Conservation (phyloP, 2,888 invertebrate species). For the Xestia xanthographa region DNA sequence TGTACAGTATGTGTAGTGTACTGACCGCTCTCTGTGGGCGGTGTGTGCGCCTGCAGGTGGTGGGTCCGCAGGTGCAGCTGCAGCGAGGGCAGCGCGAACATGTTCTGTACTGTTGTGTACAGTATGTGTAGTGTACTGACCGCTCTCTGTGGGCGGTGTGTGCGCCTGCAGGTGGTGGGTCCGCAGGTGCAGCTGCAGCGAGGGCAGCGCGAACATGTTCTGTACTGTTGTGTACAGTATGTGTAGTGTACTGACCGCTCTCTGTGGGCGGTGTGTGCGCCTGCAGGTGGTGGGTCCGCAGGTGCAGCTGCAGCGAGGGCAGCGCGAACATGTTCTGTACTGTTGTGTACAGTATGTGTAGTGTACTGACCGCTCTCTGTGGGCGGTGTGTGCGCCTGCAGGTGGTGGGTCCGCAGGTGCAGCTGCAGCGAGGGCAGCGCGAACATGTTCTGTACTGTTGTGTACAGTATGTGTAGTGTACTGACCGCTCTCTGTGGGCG, state of each 20-base stretch:
- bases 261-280: conserved; percentile 93
- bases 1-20: conserved; percentile 1
- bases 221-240: conserved; percentile 11
- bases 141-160: conserved; percentile 92
- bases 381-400: conserved; percentile 94
- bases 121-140: conserved; percentile 59
- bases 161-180: conserved; percentile 97
- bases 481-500: conserved; percentile 92
- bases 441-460: conserved; percentile 91
- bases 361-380: conserved; percentile 88
- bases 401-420: conserved; percentile 97
- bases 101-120: conserved; percentile 74
- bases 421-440: conserved; percentile 98
- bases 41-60: conserved; percentile 94
- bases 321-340: conserved; percentile 19
- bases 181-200: conserved; percentile 93
- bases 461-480: conserved; percentile 22
- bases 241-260: conserved; percentile 77
- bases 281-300: conserved; percentile 98
- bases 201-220: conserved; percentile 18
- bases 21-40: conserved; percentile 92
- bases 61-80: conserved; percentile 98
- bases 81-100: conserved; percentile 98
- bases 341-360: conserved; percentile 7
- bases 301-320: conserved; percentile 90